Conservation (phyloP, 2,888 invertebrate genomes). For the Tipula helvola region DNA sequence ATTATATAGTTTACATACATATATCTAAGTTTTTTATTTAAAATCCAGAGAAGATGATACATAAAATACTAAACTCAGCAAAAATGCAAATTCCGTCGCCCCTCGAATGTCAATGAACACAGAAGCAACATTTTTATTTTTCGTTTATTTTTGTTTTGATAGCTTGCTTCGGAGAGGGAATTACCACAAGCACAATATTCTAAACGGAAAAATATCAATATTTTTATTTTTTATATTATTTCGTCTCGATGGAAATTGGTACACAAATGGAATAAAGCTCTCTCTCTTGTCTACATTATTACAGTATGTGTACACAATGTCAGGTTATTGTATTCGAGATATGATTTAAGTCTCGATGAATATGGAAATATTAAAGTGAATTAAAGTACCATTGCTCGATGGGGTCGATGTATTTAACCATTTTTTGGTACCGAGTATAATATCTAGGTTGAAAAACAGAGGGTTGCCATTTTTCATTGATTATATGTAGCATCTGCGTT, state of each 20-base stretch:
- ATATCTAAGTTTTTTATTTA: too few relatives aligned
- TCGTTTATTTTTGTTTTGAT: too few relatives aligned
- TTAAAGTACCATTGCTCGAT: background rate
- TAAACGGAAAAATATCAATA: background rate
- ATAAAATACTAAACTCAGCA: too few relatives aligned
- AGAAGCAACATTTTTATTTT: too few relatives aligned
- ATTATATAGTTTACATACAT: too few relatives aligned
- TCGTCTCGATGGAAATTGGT: background rate
- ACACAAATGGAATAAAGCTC: background rate
- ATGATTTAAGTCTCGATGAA: background rate
- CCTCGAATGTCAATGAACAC: too few relatives aligned
- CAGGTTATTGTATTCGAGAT: background rate
- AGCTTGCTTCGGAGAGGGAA: background rate
- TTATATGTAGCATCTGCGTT: background rate
- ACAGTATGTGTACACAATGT: background rate
- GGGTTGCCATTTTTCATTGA: background rate
- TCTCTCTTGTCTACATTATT: background rate
- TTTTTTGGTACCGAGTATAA: background rate
- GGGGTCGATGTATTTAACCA: background rate
- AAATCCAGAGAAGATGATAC: too few relatives aligned
- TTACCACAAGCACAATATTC: too few relatives aligned
- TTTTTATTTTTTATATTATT: background rate
- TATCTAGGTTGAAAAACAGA: background rate
- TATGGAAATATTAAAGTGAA: background rate
- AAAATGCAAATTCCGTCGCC: too few relatives aligned